Evolutionary conservation across 2,113 vertebrate species (phyloP), one percentile per base, ranked within the genome.

Genomic region (Galbula dea): DNA sequence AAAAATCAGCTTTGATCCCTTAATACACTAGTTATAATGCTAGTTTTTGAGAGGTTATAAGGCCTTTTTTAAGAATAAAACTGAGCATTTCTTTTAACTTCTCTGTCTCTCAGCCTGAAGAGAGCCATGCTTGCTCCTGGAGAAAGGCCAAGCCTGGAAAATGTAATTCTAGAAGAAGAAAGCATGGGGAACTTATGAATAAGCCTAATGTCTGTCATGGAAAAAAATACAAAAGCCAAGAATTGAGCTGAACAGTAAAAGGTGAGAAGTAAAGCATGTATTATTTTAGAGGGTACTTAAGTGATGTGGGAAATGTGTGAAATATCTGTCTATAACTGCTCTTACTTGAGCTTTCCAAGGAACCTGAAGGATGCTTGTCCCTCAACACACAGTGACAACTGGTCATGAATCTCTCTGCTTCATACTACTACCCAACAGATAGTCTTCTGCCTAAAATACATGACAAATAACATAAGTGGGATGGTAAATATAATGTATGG

Each of bases 141-240:
- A 72, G 12, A 86, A 89, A 52, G 32, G 36, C n/a, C 83, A 92
- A 78, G n/a, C 39, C 48, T 86, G 83, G 68, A 90, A 95, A 87
- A 73, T 30, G 43, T 49, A 86, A 83, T 11, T 54, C 54, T 88
- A 51, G 86, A 68, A 36, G 32, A 54, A 83, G 51, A 58, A 94
- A 83, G 63, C 46, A 69, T 63, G 5, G 41, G 41, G 29, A 65
- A 82, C 72, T 90, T 87, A 73, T 86, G 48, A 93, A 78, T 65
- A 84, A 72, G 7, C 17, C 52, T 71, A 10, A 19, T 84, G n/a
- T 73, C 61, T 86, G n/a, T 57, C 45, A 58, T 10, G 29, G 27
- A 6, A 78, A 90, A 91, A 86, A 72, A 67, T 14, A 5, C 39
- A 55, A 57, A 90, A 75, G 18, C 15, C 32, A 65, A 61, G 92